Conservation (phyloP, 1,140 invertebrate species). For the Camponotus pennsylvanicus region DNA sequence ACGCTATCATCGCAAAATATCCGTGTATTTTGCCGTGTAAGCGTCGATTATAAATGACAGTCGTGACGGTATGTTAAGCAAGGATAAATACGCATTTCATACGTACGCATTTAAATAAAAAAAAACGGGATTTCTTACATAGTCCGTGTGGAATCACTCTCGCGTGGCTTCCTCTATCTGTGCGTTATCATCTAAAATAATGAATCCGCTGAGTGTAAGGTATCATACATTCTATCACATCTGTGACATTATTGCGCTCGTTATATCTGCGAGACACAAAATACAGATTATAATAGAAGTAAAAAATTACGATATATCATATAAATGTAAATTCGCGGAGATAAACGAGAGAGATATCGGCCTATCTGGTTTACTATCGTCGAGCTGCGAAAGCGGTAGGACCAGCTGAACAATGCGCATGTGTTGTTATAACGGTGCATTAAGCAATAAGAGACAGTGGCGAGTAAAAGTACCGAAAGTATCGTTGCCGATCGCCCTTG, state of each 20-base stretch:
- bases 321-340: neutral
- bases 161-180: neutral
- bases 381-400: constrained; percentile 30
- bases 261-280: neutral
- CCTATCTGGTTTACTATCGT: constrained; percentile 19
- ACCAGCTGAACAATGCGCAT: constrained; percentile 21
- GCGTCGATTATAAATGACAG: constrained; percentile 20
- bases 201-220: neutral
- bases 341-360: constrained; percentile 14
- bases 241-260: no score
- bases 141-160: neutral
- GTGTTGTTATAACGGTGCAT: constrained; percentile 9
- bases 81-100: neutral
- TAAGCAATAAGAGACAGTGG: constrained; percentile 25
- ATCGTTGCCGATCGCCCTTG: constrained; percentile 40
- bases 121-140: neutral
- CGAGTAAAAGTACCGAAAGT: constrained; percentile 4
- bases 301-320: neutral
- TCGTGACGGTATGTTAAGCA: constrained; percentile 9
- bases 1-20: constrained; percentile 23
- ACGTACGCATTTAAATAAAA: constrained; percentile 5
- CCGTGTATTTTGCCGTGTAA: neutral
- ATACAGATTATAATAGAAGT: neutral
- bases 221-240: neutral
- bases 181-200: neutral